Base-by-base conservation (phyloP, 2,888 invertebrate species). In the Sesamia inferens region DNA sequence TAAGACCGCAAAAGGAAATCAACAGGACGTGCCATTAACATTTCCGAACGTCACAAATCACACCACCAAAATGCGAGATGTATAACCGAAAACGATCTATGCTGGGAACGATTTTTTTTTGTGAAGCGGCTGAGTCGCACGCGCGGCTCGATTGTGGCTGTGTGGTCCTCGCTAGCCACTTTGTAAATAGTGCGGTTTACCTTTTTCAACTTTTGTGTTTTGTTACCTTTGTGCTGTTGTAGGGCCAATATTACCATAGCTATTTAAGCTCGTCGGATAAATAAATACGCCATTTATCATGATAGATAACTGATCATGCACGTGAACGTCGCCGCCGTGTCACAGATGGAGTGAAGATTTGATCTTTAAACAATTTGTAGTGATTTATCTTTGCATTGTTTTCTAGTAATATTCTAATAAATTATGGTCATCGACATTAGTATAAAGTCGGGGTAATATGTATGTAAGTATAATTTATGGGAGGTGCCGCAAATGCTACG, bases 181-280 rank as follows among this genome's bases (percentile, higher is more conserved):
- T 96, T 96, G 96, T 96, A 96, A 96, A 96, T 96, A 96, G 95
- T 95, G 96, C 96, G 96, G 96, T 96, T 96, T 96, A 95, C 96
- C 96, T 96, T 96, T 96, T 96, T 96, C 96, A 94, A 96, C 96
- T 95, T 95, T 95, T 96, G 95, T 96, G 96, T 96, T 96, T 96
- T 96, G 96, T 96, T 96, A 96, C 96, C 96, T 96, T 96, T 96
- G 96, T 96, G 95, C 95, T 95, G 94, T 96, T 95, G 95, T 96
- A 96, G 94, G 94, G 94, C 95, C 95, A 96, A 96, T 96, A 96
- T 96, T 96, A 96, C 96, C 96, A 96, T 95, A 96, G 96, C 96
- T 95, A 96, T 96, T 96, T 96, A 96, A 94, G 95, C 93, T 95
- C 94, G 94, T 94, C 94, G 94, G 94, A 96, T 96, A 96, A 96